A percentile compares a stretch with the other conserved stretches of the same genome.
These are phyloP conservation scores for Nasonia vitripennis DNA, from an alignment of 1,140 invertebrate genomes.

Conservation along the genomic window DNA sequence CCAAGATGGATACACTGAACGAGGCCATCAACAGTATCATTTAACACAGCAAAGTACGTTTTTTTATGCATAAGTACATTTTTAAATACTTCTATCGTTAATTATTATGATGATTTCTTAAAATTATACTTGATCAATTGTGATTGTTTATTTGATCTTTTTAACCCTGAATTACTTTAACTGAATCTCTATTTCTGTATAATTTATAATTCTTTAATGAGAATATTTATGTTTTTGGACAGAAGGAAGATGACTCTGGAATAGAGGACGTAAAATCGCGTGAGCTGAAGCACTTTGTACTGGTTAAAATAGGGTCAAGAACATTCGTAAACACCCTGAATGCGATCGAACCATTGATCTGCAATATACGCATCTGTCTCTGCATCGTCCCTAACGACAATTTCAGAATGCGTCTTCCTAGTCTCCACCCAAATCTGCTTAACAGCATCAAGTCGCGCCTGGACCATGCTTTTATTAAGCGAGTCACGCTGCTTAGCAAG, in stretches of 20 bases:
- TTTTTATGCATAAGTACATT: neutral
- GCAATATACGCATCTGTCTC: no score
- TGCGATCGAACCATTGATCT: no score
- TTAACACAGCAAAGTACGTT: constrained; percentile 77
- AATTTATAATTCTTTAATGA: neutral
- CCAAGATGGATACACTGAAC: constrained; percentile 81
- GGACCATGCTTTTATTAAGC: no score
- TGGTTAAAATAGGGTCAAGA: no score
- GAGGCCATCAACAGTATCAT: constrained; percentile 90
- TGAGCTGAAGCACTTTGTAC: constrained; percentile 85
- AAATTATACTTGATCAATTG: neutral
- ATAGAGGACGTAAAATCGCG: constrained; percentile 74
- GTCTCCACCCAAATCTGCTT: no score
- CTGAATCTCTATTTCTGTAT: neutral
- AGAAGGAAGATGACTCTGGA: constrained; percentile 74
- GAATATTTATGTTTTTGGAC: neutral
- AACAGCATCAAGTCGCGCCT: no score
- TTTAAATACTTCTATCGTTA: neutral
- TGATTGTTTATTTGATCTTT: constrained; percentile 27
- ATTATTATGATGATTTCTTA: constrained; percentile 26
- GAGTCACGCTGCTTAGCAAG: no score
- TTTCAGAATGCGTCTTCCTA: no score
- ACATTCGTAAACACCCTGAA: no score
- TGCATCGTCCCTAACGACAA: no score
- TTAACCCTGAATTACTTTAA: constrained; percentile 22